Evolutionary conservation across 2,888 invertebrate species (phyloP).

Genomic region (Dolomedes plantarius): DNA sequence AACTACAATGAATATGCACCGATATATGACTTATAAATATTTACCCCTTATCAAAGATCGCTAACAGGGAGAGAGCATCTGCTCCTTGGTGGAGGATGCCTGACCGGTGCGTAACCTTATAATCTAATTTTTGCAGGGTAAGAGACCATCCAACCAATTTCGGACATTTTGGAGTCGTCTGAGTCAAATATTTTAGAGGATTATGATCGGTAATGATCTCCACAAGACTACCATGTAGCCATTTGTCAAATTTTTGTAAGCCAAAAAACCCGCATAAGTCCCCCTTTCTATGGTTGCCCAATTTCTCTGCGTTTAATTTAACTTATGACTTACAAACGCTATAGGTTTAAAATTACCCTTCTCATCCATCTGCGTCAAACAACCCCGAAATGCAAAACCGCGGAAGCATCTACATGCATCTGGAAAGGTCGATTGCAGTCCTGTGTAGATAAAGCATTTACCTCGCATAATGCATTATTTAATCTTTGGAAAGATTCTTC

Average conservation of each 20-base stretch:
- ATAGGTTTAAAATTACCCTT: background rate
- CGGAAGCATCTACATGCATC: background rate
- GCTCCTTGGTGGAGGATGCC: too few species aligned
- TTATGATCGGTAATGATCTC: slow-evolving; percentile 7
- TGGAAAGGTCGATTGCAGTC: background rate
- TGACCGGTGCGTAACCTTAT: too few species aligned
- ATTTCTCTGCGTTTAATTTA: background rate
- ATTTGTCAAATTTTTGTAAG: background rate
- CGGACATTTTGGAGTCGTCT: slow-evolving; percentile 20
- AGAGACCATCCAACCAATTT: background rate
- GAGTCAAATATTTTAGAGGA: background rate
- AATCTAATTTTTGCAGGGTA: too few species aligned
- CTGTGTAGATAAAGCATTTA: background rate
- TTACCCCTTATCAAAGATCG: too few species aligned
- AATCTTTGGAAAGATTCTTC: background rate
- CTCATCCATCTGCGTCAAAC: background rate
- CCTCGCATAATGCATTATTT: background rate
- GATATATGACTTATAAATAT: too few species aligned
- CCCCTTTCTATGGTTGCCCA: background rate
- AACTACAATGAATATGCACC: too few species aligned
- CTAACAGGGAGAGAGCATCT: too few species aligned
- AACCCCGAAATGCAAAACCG: background rate
- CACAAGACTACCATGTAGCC: background rate
- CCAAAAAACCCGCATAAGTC: background rate
- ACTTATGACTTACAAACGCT: background rate